Evolutionary conservation across 2,113 vertebrate species (phyloP).

Genomic region (Oncorhynchus masou): DNA sequence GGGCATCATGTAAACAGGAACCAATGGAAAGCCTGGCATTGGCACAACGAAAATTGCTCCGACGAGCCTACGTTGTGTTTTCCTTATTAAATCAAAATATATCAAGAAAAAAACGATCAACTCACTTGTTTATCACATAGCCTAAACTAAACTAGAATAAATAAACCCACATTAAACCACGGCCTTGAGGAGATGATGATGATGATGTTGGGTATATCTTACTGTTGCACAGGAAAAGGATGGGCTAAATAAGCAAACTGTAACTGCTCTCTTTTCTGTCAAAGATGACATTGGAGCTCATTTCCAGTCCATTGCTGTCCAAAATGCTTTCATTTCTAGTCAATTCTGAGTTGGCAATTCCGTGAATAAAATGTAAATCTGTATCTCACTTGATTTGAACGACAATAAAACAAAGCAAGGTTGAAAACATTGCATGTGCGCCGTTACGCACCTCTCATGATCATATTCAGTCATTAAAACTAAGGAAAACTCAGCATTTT

Average conservation of each 20-base stretch:
- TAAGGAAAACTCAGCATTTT: neutral
- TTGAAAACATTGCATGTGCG: neutral
- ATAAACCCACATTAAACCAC: constrained; percentile 4
- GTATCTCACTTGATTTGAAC: no score
- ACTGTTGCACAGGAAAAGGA: constrained; percentile 23
- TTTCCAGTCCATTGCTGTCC: neutral
- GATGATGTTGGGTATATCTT: neutral
- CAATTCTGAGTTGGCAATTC: neutral
- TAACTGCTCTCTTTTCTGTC: neutral
- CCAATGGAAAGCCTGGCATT: constrained; percentile 77
- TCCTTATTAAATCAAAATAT: constrained; percentile 72
- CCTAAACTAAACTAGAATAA: constrained; percentile 40
- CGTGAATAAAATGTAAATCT: neutral
- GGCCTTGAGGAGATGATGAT: neutral
- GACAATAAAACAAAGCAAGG: neutral
- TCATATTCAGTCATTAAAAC: neutral
- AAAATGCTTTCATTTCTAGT: neutral
- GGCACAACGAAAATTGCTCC: constrained; percentile 66
- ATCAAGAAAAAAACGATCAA: constrained; percentile 65
- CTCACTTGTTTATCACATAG: constrained; percentile 57
- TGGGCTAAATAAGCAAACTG: constrained; percentile 9
- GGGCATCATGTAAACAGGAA: constrained; percentile 80
- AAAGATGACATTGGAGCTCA: neutral
- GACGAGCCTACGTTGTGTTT: constrained; percentile 69
- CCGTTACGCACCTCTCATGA: neutral